These are phyloP conservation scores for Troides oblongomaculatus DNA, from an alignment of 2,888 invertebrate genomes.

Conservation along the genomic window DNA sequence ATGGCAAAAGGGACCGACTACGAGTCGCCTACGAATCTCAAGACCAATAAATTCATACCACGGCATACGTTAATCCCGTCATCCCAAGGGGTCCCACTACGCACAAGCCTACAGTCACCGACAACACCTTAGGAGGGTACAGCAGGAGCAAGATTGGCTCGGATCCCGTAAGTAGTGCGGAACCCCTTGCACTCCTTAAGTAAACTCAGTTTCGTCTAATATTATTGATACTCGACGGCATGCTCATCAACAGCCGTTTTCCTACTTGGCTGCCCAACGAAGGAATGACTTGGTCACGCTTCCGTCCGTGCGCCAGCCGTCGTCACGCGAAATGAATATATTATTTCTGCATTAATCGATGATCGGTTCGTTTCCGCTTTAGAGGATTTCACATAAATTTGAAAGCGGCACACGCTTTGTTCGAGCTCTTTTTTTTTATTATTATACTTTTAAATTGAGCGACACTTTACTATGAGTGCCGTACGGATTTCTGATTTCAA, in stretches of 20 bases:
- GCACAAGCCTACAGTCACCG: too few relatives aligned
- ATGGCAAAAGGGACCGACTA: too few relatives aligned
- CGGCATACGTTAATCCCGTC: too few relatives aligned
- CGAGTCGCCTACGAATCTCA: too few relatives aligned
- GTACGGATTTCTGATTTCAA: too few relatives aligned
- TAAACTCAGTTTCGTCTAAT: not conserved
- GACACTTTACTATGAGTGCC: not conserved
- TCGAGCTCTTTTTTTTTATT: not conserved
- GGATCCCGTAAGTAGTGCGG: too few relatives aligned
- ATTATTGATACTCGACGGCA: not conserved
- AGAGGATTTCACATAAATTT: constrained; percentile 10
- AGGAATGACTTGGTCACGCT: constrained; percentile 20
- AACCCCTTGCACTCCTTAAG: too few relatives aligned
- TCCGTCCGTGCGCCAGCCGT: constrained; percentile 17
- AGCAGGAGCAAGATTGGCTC: too few relatives aligned
- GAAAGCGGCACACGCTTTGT: constrained; percentile 2
- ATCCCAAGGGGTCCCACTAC: too few relatives aligned
- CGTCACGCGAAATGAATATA: constrained; percentile 30
- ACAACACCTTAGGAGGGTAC: too few relatives aligned
- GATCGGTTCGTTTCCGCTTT: constrained; percentile 23
- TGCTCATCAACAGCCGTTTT: not conserved
- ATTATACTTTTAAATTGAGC: constrained; percentile 4
- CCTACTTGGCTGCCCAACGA: constrained; percentile 7
- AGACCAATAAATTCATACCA: too few relatives aligned
- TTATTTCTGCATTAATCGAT: constrained; percentile 23